Evolutionary conservation across 2,797 vertebrate genomes (phyloP).

Genomic region (Toxotes lorentzi): DNA sequence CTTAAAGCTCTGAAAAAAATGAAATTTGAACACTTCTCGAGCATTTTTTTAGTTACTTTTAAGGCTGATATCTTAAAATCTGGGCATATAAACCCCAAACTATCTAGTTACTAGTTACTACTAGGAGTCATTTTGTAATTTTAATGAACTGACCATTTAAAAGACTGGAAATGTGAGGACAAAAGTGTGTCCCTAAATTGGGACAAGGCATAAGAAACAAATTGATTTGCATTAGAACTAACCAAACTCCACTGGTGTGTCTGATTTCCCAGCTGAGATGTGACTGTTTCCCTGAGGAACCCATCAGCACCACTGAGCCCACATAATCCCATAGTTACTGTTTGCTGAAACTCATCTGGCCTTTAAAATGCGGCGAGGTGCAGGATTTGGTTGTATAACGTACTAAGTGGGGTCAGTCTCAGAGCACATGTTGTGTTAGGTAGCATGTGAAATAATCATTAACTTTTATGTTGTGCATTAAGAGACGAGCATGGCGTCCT

Average conservation of each 20-base stretch:
- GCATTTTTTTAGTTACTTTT: background rate
- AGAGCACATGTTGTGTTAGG: constrained; percentile 17
- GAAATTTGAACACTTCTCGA: background rate
- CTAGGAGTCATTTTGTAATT: background rate
- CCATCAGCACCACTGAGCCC: background rate
- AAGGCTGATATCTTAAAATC: no score
- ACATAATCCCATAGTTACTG: constrained; percentile 2
- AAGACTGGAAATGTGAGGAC: no score
- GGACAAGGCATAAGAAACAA: no score
- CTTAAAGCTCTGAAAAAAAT: background rate
- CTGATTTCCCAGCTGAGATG: background rate
- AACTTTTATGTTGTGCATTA: constrained; percentile 26
- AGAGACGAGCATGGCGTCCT: constrained; percentile 29
- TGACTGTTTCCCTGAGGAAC: background rate
- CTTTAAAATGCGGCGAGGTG: constrained; percentile 21
- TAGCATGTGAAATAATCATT: constrained; percentile 25
- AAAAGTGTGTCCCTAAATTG: no score
- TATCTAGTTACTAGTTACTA: background rate
- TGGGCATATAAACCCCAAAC: background rate
- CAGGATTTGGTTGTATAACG: constrained; percentile 28
- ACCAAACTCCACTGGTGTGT: background rate
- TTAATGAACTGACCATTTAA: background rate
- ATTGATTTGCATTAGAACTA: background rate
- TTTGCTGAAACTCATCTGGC: constrained; percentile 29
- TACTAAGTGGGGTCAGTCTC: constrained; percentile 4